Conservation (phyloP, 2,113 vertebrate species). For the Paramormyrops kingsleyae region DNA sequence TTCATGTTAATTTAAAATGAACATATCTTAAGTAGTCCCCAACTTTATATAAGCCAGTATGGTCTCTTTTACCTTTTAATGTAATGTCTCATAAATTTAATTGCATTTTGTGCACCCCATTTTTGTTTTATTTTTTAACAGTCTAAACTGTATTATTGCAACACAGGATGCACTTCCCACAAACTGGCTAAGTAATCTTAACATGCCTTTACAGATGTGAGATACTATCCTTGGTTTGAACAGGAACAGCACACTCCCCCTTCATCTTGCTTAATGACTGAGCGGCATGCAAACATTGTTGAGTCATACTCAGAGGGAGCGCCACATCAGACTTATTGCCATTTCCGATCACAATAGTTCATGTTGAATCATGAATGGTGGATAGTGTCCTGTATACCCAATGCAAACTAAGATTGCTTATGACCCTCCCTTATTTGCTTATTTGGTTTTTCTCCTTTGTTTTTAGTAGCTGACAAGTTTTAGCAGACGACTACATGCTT, state of each 20-base stretch:
- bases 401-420: background rate
- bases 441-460: background rate
- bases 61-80: background rate
- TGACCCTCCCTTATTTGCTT: background rate
- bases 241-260: background rate
- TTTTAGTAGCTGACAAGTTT: background rate
- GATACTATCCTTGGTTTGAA: background rate
- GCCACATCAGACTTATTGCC: background rate
- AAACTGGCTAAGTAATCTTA: background rate
- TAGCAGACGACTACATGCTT: background rate
- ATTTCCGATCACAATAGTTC: background rate
- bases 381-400: background rate
- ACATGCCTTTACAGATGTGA: background rate
- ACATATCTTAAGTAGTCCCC: background rate
- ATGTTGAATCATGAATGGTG: constrained; percentile 5
- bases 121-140: background rate
- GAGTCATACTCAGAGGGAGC: background rate
- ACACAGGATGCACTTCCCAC: background rate
- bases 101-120: background rate
- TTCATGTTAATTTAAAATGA: background rate
- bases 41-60: background rate
- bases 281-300: background rate
- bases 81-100: background rate
- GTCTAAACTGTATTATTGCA: background rate
- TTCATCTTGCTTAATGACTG: background rate